Conservation (phyloP, 1,140 invertebrate genomes). For the Hydropsyche tenuis region DNA sequence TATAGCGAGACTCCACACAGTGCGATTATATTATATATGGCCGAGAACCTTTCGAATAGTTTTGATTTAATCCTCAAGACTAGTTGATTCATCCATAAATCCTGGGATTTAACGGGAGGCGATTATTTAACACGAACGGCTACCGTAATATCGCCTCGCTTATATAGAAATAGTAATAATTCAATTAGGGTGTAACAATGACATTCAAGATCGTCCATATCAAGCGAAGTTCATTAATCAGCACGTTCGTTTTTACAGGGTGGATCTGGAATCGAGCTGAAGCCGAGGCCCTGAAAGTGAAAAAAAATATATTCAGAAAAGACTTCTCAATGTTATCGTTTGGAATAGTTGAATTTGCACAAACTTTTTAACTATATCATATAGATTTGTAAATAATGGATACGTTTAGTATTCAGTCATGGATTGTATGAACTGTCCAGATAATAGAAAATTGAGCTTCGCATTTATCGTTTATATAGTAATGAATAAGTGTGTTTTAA, state of each 20-base stretch:
- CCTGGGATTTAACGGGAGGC: neutral
- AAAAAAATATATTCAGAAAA: too few species aligned
- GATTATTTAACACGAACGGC: neutral
- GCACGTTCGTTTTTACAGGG: too few species aligned
- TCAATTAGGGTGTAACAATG: conserved; percentile 13
- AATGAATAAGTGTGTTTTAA: too few species aligned
- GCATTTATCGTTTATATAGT: too few species aligned
- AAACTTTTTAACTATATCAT: too few species aligned
- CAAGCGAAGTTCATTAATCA: neutral
- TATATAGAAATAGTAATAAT: neutral
- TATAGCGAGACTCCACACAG: too few species aligned
- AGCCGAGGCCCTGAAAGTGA: neutral
- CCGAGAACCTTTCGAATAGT: neutral
- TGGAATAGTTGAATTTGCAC: too few species aligned
- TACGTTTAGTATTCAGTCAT: too few species aligned
- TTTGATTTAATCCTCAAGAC: conserved; percentile 23
- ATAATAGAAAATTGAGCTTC: too few species aligned
- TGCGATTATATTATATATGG: neutral
- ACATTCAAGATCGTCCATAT: conserved; percentile 6
- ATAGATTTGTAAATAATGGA: too few species aligned
- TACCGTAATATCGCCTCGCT: neutral
- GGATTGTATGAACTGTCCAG: too few species aligned
- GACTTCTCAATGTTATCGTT: too few species aligned
- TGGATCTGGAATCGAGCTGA: neutral
- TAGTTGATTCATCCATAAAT: conserved; percentile 9